A percentile compares a stretch with the other conserved stretches of the same genome.
Conservation (phyloP, 2,888 invertebrate species). For the Drosophila nr. perissopoda region DNA sequence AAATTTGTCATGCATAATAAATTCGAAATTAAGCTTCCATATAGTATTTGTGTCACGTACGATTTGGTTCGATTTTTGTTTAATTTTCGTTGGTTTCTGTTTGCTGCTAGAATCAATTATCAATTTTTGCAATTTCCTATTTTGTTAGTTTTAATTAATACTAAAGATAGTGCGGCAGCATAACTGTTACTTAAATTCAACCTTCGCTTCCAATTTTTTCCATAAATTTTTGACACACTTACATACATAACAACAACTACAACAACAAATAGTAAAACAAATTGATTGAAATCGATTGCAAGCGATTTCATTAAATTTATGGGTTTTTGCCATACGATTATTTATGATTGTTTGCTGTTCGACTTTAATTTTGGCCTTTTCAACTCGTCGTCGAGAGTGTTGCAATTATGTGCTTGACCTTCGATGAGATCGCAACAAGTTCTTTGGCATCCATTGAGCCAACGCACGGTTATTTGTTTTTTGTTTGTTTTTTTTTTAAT, state of each 20-base stretch:
- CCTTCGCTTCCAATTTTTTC: constrained; percentile 69
- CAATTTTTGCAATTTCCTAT: constrained; percentile 74
- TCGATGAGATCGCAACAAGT: constrained; percentile 36
- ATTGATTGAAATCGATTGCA: constrained; percentile 63
- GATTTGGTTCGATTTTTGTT: constrained; percentile 27
- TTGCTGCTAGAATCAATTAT: constrained; percentile 45
- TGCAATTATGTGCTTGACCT: constrained; percentile 53
- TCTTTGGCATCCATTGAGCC: constrained; percentile 37
- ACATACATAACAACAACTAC: constrained; percentile 30
- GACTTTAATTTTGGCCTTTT: constrained; percentile 41
- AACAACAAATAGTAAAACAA: constrained; percentile 25
- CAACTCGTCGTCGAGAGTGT: constrained; percentile 26
- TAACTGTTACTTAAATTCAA: constrained; percentile 60
- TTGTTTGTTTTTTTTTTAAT: background rate
- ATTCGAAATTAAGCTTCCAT: constrained; percentile 21
- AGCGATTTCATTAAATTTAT: constrained; percentile 70
- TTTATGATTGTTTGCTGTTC: constrained; percentile 54
- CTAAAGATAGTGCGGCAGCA: constrained; percentile 71
- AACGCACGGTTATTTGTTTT: background rate
- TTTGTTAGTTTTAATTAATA: constrained; percentile 76
- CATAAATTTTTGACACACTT: constrained; percentile 70
- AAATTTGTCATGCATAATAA: constrained; percentile 24
- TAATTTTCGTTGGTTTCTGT: constrained; percentile 22
- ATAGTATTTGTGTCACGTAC: constrained; percentile 44
- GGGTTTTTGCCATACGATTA: constrained; percentile 53